Base-by-base conservation (phyloP, 1,140 invertebrate species). In the Yoshiicerus persimilis region DNA sequence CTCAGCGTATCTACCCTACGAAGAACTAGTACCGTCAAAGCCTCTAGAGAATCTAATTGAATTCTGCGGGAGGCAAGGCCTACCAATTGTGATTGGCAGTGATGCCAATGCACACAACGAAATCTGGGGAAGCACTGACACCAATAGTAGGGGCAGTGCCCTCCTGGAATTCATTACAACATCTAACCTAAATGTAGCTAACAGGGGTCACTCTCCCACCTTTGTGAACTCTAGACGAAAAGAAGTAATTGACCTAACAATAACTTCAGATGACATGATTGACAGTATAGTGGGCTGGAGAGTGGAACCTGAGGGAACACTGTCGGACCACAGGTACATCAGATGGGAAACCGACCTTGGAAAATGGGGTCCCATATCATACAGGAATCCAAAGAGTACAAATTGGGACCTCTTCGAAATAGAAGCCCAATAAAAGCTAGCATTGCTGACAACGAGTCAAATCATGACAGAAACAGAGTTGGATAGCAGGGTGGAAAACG, bases 81-180 rank as follows among this genome's bases (percentile, higher is more conserved):
- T 89, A 39, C 85, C 85, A 2, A 13, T 89, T 16, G 10, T 89
- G 3, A 47, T 89, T 77, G 88, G 86, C 2, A 16, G n/a, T 2
- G 87, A 88, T 80, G 30, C 75, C 0, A 89, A 89, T 84, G 30
- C 88, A 2, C 88, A 89, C 27, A 38, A 89, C 34, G 4, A 5
- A 16, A 8, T 34, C 0, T 87, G 88, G 88, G 88, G 88, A 1
- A 89, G 88, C 25, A 83, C 85, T 10, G 38, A 89, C 47, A 87
- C 47, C 3, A 89, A 89, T 34, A 30, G 25, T 0, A 36, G 88
- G 30, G 88, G 88, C 11, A n/a, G 39, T 0, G 30, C 1, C 10
- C 47, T 89, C 4, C 16, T 89, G 3, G 70, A 89, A 4, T 87
- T 25, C 38, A 13, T 89, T 8, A 5, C 64, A 0, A 34, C 10